Conservation (phyloP, 2,888 invertebrate species). For the Torymus aiolomorphi region DNA sequence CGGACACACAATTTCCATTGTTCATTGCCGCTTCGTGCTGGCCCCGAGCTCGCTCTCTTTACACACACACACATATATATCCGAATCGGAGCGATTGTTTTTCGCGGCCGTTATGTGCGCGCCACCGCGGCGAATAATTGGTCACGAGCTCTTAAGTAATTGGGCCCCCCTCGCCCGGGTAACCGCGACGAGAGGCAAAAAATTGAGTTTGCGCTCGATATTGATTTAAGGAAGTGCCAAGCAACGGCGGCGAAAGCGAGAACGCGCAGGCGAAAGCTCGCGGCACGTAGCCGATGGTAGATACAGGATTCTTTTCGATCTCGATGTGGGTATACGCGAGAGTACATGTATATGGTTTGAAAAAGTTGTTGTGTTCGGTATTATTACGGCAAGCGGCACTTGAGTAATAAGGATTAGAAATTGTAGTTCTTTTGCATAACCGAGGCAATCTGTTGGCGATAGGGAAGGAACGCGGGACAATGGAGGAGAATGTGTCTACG, state of each 20-base stretch:
- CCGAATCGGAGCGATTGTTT: conserved; percentile 1
- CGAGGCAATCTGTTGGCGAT: too few relatives aligned
- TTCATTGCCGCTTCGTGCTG: conserved; percentile 39
- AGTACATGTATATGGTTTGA: neutral
- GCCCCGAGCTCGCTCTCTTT: conserved; percentile 15
- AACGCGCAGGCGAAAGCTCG: conserved; percentile 42
- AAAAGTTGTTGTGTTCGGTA: too few relatives aligned
- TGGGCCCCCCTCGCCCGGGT: neutral
- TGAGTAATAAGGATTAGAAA: neutral
- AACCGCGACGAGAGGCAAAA: too few relatives aligned
- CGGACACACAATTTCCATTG: conserved; percentile 27
- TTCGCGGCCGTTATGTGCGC: neutral
- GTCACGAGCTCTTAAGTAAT: conserved; percentile 42
- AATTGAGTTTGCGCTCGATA: neutral
- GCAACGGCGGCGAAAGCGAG: conserved; percentile 38
- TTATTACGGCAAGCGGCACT: too few relatives aligned
- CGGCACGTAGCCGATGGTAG: conserved; percentile 1
- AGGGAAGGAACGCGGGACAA: too few relatives aligned
- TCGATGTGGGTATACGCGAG: neutral
- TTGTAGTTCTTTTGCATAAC: too few relatives aligned
- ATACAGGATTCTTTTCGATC: conserved; percentile 30
- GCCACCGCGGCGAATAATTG: conserved; percentile 42
- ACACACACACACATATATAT: too few relatives aligned
- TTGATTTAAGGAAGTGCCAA: conserved; percentile 48
- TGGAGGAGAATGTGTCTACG: too few relatives aligned